Evolutionary conservation across 2,113 vertebrate species (phyloP).

Genomic region (Ahaetulla prasina): DNA sequence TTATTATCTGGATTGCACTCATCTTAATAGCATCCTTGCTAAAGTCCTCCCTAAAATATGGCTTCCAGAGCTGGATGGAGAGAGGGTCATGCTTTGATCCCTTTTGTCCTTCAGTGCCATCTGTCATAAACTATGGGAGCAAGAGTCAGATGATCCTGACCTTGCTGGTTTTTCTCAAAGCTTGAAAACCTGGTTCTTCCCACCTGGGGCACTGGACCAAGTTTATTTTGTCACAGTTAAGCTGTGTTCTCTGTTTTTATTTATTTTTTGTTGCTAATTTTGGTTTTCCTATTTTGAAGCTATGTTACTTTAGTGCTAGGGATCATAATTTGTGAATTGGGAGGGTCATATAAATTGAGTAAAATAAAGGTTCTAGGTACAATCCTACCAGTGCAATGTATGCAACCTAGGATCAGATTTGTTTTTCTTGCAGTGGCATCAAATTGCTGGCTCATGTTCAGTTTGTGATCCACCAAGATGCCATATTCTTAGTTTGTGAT

Average conservation of each 20-base stretch:
- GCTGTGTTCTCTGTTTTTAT: background rate
- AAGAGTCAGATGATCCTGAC: background rate
- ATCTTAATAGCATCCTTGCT: background rate
- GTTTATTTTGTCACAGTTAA: background rate
- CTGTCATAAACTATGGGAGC: background rate
- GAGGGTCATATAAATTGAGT: background rate
- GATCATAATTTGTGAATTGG: background rate
- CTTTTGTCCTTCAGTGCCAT: background rate
- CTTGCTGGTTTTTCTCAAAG: background rate
- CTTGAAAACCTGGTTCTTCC: background rate
- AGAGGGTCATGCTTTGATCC: background rate
- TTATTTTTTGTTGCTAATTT: background rate
- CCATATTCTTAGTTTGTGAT: background rate
- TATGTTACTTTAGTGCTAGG: background rate
- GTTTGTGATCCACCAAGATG: background rate
- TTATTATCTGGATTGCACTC: background rate
- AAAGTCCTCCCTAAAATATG: background rate
- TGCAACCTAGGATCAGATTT: background rate
- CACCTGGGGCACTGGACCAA: background rate
- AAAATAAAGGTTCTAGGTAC: background rate
- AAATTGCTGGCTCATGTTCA: background rate
- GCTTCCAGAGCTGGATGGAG: background rate
- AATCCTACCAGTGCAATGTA: background rate
- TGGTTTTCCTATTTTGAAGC: background rate
- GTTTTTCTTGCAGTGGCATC: background rate